These are phyloP conservation scores for Porites rus DNA, from an alignment of 92 coral and sea anemone genomes.

Conservation along the genomic window DNA sequence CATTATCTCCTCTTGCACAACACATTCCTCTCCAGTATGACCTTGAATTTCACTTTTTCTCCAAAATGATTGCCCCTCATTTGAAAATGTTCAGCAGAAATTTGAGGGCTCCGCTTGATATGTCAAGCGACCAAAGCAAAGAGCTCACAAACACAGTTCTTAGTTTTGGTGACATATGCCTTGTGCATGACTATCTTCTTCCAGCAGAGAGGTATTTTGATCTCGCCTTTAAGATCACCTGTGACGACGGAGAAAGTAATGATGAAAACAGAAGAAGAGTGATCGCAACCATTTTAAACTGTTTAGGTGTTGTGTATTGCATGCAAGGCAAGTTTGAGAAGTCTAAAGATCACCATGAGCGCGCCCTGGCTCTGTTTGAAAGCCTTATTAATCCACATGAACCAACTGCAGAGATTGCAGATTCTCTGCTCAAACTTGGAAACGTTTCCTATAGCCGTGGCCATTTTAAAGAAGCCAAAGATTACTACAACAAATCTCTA, in stretches of 20 bases:
- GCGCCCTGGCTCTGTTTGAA: neutral
- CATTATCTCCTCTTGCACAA: neutral
- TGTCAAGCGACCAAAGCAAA: neutral
- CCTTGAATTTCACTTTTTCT: conserved; percentile 9
- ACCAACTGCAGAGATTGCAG: neutral
- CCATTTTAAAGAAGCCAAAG: conserved; percentile 5
- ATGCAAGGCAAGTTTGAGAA: neutral
- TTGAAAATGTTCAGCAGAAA: neutral
- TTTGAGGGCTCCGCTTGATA: neutral
- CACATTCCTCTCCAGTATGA: conserved; percentile 2
- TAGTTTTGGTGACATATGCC: conserved; percentile 4
- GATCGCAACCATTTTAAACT: neutral
- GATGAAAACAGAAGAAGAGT: neutral
- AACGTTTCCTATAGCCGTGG: neutral
- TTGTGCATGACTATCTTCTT: neutral
- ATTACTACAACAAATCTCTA: neutral
- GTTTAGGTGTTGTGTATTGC: neutral
- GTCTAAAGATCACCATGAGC: conserved; percentile 12
- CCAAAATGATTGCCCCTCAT: conserved; percentile 25
- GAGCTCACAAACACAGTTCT: neutral
- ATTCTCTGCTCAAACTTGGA: conserved; percentile 25
- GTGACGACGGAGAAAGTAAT: neutral
- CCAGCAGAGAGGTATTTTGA: conserved; percentile 1
- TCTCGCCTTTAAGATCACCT: neutral
- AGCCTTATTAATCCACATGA: neutral